These are phyloP conservation scores for Cryptotermes secundus DNA, from an alignment of 1,140 invertebrate genomes.

Conservation along the genomic window DNA sequence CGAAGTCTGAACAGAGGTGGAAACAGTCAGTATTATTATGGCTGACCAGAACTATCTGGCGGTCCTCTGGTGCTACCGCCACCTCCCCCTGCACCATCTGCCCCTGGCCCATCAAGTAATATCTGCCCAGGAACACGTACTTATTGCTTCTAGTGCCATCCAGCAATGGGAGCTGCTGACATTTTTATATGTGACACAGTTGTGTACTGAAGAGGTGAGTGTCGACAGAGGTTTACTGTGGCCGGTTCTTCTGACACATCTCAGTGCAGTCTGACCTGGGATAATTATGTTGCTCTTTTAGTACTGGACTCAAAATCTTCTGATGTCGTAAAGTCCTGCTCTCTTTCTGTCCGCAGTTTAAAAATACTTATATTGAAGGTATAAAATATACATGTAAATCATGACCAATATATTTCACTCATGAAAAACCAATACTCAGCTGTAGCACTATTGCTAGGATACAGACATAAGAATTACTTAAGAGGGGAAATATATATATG, in stretches of 20 bases:
- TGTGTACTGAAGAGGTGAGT: neutral
- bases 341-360: too few species aligned
- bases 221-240: neutral
- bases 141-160: slow-evolving; percentile 34
- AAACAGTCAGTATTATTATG: slow-evolving; percentile 61
- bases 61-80: slow-evolving; percentile 38
- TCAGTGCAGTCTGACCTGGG: too few species aligned
- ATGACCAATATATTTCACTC: too few species aligned
- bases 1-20: slow-evolving; percentile 50
- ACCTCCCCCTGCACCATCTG: neutral
- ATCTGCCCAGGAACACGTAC: slow-evolving; percentile 34
- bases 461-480: too few species aligned
- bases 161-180: neutral
- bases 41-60: slow-evolving; percentile 56
- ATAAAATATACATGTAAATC: too few species aligned
- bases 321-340: too few species aligned
- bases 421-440: too few species aligned
- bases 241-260: neutral
- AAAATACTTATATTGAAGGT: too few species aligned
- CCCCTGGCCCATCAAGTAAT: slow-evolving; percentile 9
- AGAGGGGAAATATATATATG: too few species aligned
- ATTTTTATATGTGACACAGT: neutral
- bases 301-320: too few species aligned
- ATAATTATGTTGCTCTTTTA: too few species aligned
- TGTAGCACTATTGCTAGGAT: too few species aligned